Percentiles rank a stretch among this genome's conserved stretches.
Conservation (phyloP, 2,113 vertebrate genomes). For the Trichechus manatus region DNA sequence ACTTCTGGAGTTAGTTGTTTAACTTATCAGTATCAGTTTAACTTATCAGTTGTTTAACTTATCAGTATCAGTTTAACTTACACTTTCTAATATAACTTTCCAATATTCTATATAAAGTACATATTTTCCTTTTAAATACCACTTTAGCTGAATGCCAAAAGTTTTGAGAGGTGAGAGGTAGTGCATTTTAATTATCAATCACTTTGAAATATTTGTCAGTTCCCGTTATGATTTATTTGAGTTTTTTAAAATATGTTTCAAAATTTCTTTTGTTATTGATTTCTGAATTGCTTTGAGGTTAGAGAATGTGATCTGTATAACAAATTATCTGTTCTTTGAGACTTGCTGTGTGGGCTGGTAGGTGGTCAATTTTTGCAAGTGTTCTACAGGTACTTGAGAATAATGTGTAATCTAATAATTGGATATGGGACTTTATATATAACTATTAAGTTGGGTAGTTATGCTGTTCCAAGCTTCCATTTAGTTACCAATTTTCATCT, state of each 20-base stretch:
- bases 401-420: not conserved
- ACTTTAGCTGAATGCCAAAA: not conserved
- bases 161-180: not conserved
- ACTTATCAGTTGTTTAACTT: not conserved
- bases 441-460: not conserved
- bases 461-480: not conserved
- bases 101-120: not conserved
- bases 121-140: not conserved
- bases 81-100: not conserved
- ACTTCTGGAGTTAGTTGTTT: not conserved
- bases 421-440: not conserved
- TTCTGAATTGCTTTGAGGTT: constrained; percentile 32
- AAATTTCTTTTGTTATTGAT: constrained; percentile 1
- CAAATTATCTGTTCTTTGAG: not conserved
- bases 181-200: not conserved
- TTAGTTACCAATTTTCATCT: not conserved
- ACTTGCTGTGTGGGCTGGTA: not conserved
- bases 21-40: not conserved
- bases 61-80: not conserved
- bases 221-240: not conserved
- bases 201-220: not conserved
- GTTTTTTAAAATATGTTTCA: constrained; percentile 33
- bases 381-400: not conserved
- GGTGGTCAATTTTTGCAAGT: not conserved
- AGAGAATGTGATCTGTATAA: not conserved